Percentiles rank a stretch among this genome's conserved stretches.
phyloP scores from a whole-genome alignment of 2,888 invertebrate genomes.

The Erebia aethiops region DNA sequence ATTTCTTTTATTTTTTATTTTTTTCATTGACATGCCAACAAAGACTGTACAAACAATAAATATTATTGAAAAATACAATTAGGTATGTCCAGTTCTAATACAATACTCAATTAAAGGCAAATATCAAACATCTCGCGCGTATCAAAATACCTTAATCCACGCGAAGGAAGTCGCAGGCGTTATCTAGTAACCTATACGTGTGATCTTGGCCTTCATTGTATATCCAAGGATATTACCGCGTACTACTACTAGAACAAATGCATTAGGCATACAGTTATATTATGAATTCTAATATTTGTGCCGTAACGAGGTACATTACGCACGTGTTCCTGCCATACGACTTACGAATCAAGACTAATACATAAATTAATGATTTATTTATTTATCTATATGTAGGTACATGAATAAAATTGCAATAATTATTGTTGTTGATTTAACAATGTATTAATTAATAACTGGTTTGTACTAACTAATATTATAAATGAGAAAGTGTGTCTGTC shows the following conservation, averaged over 20 bases:
- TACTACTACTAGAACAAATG: background rate
- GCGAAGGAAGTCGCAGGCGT: no score
- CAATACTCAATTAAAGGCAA: no score
- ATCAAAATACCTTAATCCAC: no score
- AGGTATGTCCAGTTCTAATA: no score
- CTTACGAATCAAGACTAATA: background rate
- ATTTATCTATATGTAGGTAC: background rate
- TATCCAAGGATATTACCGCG: conserved; percentile 11
- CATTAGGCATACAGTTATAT: background rate
- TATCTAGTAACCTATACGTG: no score
- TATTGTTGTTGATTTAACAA: background rate
- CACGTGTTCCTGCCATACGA: conserved; percentile 13
- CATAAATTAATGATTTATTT: background rate
- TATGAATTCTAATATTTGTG: conserved; percentile 17
- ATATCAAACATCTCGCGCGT: no score
- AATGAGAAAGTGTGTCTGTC: no score
- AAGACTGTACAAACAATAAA: no score
- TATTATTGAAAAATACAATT: no score
- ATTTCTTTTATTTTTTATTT: no score
- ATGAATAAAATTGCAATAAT: background rate
- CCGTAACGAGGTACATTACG: background rate
- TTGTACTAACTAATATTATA: background rate
- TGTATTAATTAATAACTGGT: background rate
- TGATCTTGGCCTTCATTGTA: conserved; percentile 2
- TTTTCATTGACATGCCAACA: no score